phyloP scores from a whole-genome alignment of 2,888 invertebrate species.

The Tineola bisselliella region DNA sequence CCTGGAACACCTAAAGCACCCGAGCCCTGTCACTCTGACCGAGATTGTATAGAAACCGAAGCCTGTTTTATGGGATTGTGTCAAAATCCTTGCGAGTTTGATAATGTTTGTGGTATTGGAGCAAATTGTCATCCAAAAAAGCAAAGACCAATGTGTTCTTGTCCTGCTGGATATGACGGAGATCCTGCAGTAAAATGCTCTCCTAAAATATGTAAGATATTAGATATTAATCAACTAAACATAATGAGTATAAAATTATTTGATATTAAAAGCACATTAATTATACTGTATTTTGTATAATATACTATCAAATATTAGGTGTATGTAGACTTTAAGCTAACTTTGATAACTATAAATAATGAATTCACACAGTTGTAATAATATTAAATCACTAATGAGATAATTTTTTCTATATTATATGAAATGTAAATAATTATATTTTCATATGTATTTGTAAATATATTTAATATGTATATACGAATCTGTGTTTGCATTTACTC shows the following conservation, averaged over 20 bases:
- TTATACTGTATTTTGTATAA: constrained; percentile 5
- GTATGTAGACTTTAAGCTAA: background rate
- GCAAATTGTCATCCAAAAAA: constrained; percentile 83
- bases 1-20: constrained; percentile 76
- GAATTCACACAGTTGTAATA: constrained; percentile 1
- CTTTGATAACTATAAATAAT: background rate
- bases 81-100: constrained; percentile 85
- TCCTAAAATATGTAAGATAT: constrained; percentile 79
- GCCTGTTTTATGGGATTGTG: constrained; percentile 85
- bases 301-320: too few species aligned
- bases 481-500: constrained; percentile 35
- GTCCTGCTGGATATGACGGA: constrained; percentile 82
- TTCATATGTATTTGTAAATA: background rate
- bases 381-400: constrained; percentile 16
- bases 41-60: constrained; percentile 84
- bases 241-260: constrained; percentile 22
- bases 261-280: background rate
- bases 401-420: constrained; percentile 11
- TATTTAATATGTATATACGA: constrained; percentile 30
- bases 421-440: background rate
- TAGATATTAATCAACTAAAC: constrained; percentile 20
- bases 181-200: constrained; percentile 84
- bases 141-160: constrained; percentile 85
- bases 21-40: constrained; percentile 83
- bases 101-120: constrained; percentile 77